Conservation (phyloP, 2,888 invertebrate genomes). For the Leucophenga montana region DNA sequence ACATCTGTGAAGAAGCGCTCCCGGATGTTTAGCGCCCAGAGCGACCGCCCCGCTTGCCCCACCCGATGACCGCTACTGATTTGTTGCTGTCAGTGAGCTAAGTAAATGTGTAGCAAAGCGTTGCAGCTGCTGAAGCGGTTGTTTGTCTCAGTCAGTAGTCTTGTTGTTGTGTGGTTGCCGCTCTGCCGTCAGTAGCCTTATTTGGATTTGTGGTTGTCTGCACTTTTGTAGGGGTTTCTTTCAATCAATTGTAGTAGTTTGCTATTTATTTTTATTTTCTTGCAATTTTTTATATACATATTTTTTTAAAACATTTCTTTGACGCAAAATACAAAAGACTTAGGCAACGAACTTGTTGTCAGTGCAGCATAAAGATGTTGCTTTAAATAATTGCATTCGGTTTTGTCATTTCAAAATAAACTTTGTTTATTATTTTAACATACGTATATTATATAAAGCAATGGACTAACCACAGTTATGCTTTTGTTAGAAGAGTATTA, state of each 20-base stretch:
- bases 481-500: no score
- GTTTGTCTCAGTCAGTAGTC: not conserved
- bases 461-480: no score
- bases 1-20: no score
- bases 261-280: not conserved
- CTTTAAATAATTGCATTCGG: no score
- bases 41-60: not conserved
- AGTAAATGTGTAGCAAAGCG: slow-evolving; percentile 27
- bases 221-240: not conserved
- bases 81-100: not conserved
- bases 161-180: slow-evolving; percentile 12
- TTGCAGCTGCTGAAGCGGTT: slow-evolving; percentile 25
- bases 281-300: not conserved
- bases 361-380: not conserved
- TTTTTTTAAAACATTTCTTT: not conserved
- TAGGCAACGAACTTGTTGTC: slow-evolving; percentile 11
- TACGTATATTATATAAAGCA: no score
- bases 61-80: not conserved
- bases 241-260: slow-evolving; percentile 1
- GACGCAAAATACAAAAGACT: slow-evolving; percentile 22
- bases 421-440: no score
- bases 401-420: no score
- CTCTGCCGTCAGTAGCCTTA: not conserved
- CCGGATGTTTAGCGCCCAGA: no score
- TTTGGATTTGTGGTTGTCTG: not conserved